A percentile compares a stretch with the other conserved stretches of the same genome.
Conservation (phyloP, 1,140 invertebrate genomes). For the Drosophila littoralis region DNA sequence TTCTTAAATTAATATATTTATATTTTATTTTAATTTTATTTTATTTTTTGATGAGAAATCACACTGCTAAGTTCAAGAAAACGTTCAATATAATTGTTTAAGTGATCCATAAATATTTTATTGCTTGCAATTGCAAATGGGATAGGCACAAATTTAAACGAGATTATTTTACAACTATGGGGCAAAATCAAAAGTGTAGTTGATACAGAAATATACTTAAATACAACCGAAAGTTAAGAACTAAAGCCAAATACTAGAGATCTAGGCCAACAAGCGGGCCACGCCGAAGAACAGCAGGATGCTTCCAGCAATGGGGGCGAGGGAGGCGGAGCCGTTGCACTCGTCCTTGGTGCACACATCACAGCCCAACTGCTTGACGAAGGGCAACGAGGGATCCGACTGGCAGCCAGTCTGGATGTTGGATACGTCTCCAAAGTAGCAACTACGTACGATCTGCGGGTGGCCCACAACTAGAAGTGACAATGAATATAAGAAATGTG, state of each 20-base stretch:
- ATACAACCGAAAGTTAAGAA: conserved; percentile 38
- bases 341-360: conserved; percentile 78
- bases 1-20: too few species aligned
- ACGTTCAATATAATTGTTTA: too few species aligned
- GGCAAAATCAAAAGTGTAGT: conserved; percentile 36
- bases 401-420: conserved; percentile 67
- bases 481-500: conserved; percentile 20
- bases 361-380: conserved; percentile 70
- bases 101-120: conserved; percentile 22
- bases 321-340: conserved; percentile 69
- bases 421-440: conserved; percentile 71
- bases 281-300: conserved; percentile 70
- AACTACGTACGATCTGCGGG: conserved; percentile 71
- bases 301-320: conserved; percentile 61
- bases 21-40: too few species aligned
- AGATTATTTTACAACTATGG: conserved; percentile 37
- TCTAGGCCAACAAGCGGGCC: conserved; percentile 74
- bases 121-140: conserved; percentile 27
- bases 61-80: too few species aligned
- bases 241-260: conserved; percentile 34
- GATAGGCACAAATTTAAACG: conserved; percentile 44
- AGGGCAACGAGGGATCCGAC: conserved; percentile 71
- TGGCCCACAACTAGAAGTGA: conserved; percentile 64
- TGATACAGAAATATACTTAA: conserved; percentile 23
- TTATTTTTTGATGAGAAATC: too few species aligned